These are phyloP conservation scores for Tautogolabrus adspersus DNA, from an alignment of 2,113 vertebrate genomes.

Conservation along the genomic window DNA sequence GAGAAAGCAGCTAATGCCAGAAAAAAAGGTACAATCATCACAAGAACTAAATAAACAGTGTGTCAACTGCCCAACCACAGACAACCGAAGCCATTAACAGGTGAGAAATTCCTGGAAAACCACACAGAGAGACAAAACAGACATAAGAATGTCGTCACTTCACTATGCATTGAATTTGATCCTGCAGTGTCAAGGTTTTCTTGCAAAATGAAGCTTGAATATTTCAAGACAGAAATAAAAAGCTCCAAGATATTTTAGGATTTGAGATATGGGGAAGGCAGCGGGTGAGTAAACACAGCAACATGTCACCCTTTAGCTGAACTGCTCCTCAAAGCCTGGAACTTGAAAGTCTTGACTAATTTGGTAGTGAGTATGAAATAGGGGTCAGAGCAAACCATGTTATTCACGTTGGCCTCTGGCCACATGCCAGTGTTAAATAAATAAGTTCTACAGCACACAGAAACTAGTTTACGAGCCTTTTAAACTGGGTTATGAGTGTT, in stretches of 20 bases:
- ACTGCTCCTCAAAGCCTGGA: neutral
- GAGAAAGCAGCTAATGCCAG: slow-evolving; percentile 47
- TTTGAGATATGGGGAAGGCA: neutral
- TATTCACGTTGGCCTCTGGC: neutral
- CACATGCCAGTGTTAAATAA: slow-evolving; percentile 5
- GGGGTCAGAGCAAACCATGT: neutral
- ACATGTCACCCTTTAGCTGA: neutral
- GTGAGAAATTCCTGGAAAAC: slow-evolving; percentile 5
- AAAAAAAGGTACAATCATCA: slow-evolving; percentile 19
- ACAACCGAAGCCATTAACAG: slow-evolving; percentile 18
- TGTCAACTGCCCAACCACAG: slow-evolving; percentile 6
- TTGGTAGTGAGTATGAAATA: slow-evolving; percentile 1
- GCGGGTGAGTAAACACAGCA: neutral
- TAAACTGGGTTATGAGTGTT: neutral
- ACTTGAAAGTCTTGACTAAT: neutral
- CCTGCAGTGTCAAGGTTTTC: neutral
- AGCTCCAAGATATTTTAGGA: neutral
- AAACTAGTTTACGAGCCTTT: neutral
- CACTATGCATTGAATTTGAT: too few species aligned
- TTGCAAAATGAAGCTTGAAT: neutral
- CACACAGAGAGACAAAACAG: neutral
- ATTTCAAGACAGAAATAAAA: neutral
- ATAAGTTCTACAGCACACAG: neutral
- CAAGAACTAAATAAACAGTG: slow-evolving; percentile 14
- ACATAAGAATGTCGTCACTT: neutral